Percentiles rank a stretch among this genome's conserved stretches.
Conservation (phyloP, 2,888 invertebrate genomes). For the Argyra leucocephala region DNA sequence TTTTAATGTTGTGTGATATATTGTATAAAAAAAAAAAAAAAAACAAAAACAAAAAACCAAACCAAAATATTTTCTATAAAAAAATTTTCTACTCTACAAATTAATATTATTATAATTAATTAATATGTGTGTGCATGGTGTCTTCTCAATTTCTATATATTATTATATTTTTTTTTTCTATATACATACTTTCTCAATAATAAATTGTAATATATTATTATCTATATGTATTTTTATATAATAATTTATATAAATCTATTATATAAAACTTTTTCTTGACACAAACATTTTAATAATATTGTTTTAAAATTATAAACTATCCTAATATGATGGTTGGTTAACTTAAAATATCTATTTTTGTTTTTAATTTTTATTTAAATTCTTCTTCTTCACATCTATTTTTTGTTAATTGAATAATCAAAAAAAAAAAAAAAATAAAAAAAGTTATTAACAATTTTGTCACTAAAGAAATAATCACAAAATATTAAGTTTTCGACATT, state of each 20-base stretch:
- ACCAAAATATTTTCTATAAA: neutral
- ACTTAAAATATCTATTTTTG: neutral
- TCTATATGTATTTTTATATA: no score
- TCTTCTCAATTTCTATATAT: neutral
- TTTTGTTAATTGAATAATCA: no score
- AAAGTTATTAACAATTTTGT: slow-evolving; percentile 15
- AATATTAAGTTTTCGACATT: slow-evolving; percentile 19
- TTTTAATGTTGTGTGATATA: neutral
- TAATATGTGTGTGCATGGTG: neutral
- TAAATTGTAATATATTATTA: neutral
- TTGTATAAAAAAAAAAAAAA: neutral
- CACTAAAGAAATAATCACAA: slow-evolving; percentile 13
- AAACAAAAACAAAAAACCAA: neutral
- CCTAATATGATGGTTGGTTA: neutral
- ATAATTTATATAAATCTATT: neutral
- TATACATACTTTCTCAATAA: neutral
- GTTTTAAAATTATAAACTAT: neutral
- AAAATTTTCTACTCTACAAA: neutral
- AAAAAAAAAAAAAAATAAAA: no score
- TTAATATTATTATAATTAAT: neutral
- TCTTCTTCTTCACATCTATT: neutral
- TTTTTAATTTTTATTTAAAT: neutral
- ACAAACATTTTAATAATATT: neutral
- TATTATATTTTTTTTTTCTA: neutral
- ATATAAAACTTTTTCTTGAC: no score